Percentiles rank a stretch among this genome's conserved stretches.
Conservation (phyloP, 2,888 invertebrate species). For the Ligdia adustata region DNA sequence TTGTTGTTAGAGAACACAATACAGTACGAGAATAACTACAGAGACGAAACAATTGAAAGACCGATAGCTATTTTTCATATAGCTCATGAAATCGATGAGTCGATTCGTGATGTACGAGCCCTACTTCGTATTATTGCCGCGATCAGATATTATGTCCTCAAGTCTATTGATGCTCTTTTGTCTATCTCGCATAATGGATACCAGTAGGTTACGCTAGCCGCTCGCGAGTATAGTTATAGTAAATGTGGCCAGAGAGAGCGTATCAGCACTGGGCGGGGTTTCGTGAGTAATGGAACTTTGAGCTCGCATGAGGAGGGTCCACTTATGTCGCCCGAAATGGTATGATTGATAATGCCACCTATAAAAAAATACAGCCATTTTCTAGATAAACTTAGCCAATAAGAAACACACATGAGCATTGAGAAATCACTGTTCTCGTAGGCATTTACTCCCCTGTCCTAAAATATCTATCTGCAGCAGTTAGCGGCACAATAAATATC, state of each 20-base stretch:
- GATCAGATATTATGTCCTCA: slow-evolving; percentile 30
- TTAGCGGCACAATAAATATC: slow-evolving; percentile 28
- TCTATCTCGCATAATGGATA: slow-evolving; percentile 33
- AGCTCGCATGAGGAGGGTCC: slow-evolving; percentile 80
- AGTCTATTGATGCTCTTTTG: slow-evolving; percentile 32
- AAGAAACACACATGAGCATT: slow-evolving; percentile 38
- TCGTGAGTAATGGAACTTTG: slow-evolving; percentile 79
- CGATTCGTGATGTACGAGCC: slow-evolving; percentile 22
- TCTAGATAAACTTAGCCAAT: slow-evolving; percentile 52
- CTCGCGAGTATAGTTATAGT: slow-evolving; percentile 42
- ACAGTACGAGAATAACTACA: slow-evolving; percentile 8
- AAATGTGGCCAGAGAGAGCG: slow-evolving; percentile 51
- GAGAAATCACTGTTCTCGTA: slow-evolving; percentile 23
- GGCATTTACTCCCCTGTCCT: slow-evolving; percentile 17
- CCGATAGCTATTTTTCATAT: slow-evolving; percentile 30
- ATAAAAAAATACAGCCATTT: slow-evolving; percentile 72
- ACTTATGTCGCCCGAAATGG: slow-evolving; percentile 78
- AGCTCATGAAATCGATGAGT: slow-evolving; percentile 28
- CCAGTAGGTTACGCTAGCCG: slow-evolving; percentile 29
- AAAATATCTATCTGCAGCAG: slow-evolving; percentile 20
- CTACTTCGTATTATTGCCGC: slow-evolving; percentile 29
- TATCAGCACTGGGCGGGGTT: slow-evolving; percentile 77
- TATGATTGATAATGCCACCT: slow-evolving; percentile 79
- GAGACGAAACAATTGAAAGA: slow-evolving; percentile 27
- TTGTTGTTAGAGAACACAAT: slow-evolving; percentile 28